These are phyloP conservation scores for Hassar affinis DNA, from an alignment of 2,113 vertebrate genomes.

Conservation along the genomic window DNA sequence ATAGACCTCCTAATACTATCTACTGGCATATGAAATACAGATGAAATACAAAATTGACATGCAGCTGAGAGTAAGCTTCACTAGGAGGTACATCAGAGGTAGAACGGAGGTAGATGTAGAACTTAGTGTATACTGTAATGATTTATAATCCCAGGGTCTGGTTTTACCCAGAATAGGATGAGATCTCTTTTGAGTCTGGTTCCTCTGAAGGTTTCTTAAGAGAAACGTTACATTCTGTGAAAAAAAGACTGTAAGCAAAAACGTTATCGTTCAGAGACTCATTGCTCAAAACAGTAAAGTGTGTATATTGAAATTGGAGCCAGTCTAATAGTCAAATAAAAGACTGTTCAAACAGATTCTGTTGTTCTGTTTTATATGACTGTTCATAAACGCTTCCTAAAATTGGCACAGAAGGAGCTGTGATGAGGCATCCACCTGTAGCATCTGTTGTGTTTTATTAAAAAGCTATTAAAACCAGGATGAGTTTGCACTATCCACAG, in stretches of 20 bases:
- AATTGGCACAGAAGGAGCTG: neutral
- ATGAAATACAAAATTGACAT: neutral
- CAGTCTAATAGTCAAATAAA: neutral
- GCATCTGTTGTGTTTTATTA: constrained; percentile 60
- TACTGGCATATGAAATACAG: neutral
- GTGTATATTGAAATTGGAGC: neutral
- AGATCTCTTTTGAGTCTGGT: neutral
- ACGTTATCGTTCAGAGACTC: neutral
- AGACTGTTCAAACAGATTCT: neutral
- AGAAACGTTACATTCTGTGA: neutral
- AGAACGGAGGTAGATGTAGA: neutral
- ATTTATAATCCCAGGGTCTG: neutral
- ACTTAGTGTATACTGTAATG: neutral
- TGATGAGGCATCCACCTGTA: constrained; percentile 28
- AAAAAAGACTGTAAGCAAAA: neutral
- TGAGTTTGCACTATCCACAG: constrained; percentile 30
- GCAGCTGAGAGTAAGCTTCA: neutral
- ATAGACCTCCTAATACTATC: neutral
- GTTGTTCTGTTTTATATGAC: neutral
- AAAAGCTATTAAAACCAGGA: constrained; percentile 50
- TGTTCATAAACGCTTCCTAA: neutral
- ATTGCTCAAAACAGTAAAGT: neutral
- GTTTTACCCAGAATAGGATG: neutral
- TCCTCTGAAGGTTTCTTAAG: neutral
- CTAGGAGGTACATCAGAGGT: neutral